phyloP scores from a whole-genome alignment of 2,888 invertebrate genomes.

The Serripes groenlandicus region DNA sequence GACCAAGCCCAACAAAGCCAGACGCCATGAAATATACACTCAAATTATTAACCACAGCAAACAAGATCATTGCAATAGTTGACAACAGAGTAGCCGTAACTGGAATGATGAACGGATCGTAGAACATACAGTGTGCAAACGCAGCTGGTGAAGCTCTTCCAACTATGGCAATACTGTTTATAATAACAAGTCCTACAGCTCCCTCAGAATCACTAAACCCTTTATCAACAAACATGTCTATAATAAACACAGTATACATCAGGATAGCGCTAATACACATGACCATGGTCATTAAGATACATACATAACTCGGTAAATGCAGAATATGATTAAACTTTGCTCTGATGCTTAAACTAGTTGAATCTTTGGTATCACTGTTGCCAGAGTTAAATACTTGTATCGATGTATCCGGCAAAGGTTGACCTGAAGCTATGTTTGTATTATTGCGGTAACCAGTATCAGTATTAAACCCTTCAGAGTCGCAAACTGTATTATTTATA shows the following conservation, averaged over 20 bases:
- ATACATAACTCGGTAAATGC: neutral
- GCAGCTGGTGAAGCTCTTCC: constrained; percentile 3
- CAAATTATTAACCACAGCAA: neutral
- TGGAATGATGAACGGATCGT: neutral
- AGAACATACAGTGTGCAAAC: neutral
- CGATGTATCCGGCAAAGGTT: no score
- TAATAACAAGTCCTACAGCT: neutral
- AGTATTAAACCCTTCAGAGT: no score
- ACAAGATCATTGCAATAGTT: neutral
- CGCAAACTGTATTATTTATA: no score
- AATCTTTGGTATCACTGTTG: no score
- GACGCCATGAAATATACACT: neutral
- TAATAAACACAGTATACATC: neutral
- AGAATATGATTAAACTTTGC: neutral
- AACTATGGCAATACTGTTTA: neutral
- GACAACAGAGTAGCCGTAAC: neutral
- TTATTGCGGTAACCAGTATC: no score
- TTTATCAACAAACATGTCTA: neutral
- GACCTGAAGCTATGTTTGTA: no score
- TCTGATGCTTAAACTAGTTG: neutral
- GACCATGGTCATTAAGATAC: neutral
- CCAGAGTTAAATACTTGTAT: no score
- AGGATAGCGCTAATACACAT: neutral
- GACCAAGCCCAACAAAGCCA: neutral
- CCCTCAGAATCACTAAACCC: neutral